Evolutionary conservation across 2,797 vertebrate species (phyloP), one percentile per base, ranked within the genome.

Genomic region (Dryobates pubescens): DNA sequence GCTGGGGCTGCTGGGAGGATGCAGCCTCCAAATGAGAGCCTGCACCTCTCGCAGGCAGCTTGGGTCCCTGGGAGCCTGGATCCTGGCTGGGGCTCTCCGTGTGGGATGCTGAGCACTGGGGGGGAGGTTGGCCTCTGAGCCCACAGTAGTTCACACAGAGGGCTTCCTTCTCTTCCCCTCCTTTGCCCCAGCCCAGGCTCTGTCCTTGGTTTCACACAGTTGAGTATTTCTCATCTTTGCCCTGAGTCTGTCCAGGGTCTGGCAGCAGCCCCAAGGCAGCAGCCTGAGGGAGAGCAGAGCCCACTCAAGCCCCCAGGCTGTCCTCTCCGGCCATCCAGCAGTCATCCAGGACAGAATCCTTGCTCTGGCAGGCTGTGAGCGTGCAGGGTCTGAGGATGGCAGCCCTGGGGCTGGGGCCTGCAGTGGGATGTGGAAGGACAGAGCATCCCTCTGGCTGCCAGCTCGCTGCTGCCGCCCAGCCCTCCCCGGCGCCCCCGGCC

Each of bases 401-500:
- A 76, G 62, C 20, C 3, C 15, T 6, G 13, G 58, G 1, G 41
- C 4, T 9, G 41, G 43, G 64, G 2, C 13, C 65, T 61, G 41
- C 3, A 7, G 23, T 19, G 84, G 61, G 68, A 1, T 3, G 2
- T 30, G 58, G 34, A 57, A 72, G 68, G 89, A 59, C 51, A 3
- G 72, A 79, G 61, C 38, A 38, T 56, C 76, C 80, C 27, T 43
- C 80, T 93, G 82, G 51, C 87, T 0, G 0, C 2, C 17, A 62
- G 61, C 9, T 49, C 2, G 1, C 13, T n/a, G 1, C 64, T 0
- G 0, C 51, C 7, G 0, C 1, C 3, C 71, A 64, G 5, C 36
- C 49, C 59, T 23, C 23, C 7, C 2, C 9, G 56, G 59, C 0
- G 4, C 17, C 73, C 75, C 24, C 5, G 0, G 82, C 47, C 36